These are phyloP conservation scores for Adelosebastes latens DNA, from an alignment of 2,797 vertebrate genomes.

Conservation along the genomic window DNA sequence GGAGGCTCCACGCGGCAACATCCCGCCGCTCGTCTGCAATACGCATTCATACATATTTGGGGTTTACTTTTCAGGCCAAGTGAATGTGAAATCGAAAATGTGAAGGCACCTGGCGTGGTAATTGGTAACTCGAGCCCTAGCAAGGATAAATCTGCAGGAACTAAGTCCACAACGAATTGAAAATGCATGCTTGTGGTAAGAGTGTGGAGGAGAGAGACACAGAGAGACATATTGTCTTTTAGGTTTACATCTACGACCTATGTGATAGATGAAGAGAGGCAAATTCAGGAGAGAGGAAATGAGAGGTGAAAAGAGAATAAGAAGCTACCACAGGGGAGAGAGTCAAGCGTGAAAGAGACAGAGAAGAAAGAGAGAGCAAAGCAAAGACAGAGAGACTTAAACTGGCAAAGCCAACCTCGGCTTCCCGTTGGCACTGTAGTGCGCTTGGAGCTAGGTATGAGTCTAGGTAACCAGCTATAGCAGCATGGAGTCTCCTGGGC, in stretches of 20 bases:
- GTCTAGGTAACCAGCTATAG: conserved; percentile 53
- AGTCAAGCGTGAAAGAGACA: conserved; percentile 22
- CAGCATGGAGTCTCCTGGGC: conserved; percentile 56
- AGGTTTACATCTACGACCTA: background rate
- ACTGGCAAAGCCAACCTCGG: conserved; percentile 36
- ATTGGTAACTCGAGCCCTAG: conserved; percentile 46
- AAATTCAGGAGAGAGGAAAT: background rate
- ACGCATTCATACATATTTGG: conserved; percentile 45
- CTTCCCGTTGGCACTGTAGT: conserved; percentile 39
- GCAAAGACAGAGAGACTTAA: conserved; percentile 29
- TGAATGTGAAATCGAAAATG: conserved; percentile 64
- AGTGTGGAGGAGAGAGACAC: background rate
- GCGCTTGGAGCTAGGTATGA: conserved; percentile 41
- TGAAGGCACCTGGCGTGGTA: conserved; percentile 51
- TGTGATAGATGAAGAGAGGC: background rate
- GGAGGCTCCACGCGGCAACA: background rate
- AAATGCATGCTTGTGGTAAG: conserved; percentile 44
- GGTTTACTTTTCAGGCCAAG: conserved; percentile 45
- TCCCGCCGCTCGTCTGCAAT: background rate
- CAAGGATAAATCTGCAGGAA: conserved; percentile 59
- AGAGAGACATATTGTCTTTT: conserved; percentile 6
- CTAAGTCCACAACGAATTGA: conserved; percentile 63
- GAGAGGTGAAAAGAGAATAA: conserved; percentile 11
- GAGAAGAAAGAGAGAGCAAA: conserved; percentile 10
- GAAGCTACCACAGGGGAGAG: conserved; percentile 9